Evolutionary conservation across 1,140 invertebrate species (phyloP).

Genomic region (Dendrolimus kikuchii): DNA sequence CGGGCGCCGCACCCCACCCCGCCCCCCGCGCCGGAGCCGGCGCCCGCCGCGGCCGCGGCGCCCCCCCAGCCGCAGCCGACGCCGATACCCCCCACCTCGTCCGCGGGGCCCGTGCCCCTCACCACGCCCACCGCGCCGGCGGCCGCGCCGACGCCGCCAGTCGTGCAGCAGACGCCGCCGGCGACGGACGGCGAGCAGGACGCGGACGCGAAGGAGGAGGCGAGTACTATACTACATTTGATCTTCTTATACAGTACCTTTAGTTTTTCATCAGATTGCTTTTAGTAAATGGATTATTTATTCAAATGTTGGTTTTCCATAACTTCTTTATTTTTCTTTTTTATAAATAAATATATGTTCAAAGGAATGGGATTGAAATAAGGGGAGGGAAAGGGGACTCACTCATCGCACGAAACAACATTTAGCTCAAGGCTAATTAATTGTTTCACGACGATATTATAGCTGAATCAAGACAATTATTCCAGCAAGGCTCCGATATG

Average conservation of each 20-base stretch:
- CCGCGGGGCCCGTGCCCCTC: slow-evolving; percentile 11
- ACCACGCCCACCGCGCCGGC: slow-evolving; percentile 5
- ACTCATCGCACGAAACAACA: too few relatives aligned
- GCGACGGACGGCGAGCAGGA: slow-evolving; percentile 6
- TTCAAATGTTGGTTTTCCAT: too few relatives aligned
- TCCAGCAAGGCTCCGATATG: too few relatives aligned
- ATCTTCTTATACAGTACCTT: too few relatives aligned
- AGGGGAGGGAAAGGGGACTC: neutral
- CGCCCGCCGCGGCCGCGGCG: slow-evolving; percentile 6
- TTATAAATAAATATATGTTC: neutral
- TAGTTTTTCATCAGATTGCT: too few relatives aligned
- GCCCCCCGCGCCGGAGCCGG: slow-evolving; percentile 10
- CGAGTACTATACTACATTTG: too few relatives aligned
- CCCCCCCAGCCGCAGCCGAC: slow-evolving; percentile 5
- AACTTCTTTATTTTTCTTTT: too few relatives aligned
- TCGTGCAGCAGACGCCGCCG: slow-evolving; percentile 11
- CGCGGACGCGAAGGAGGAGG: slow-evolving; percentile 3
- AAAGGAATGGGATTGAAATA: neutral
- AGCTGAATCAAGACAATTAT: too few relatives aligned
- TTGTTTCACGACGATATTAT: too few relatives aligned
- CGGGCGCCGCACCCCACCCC: slow-evolving; percentile 8
- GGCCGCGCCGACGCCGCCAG: slow-evolving; percentile 6
- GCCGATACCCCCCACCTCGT: slow-evolving; percentile 3
- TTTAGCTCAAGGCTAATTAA: too few relatives aligned
- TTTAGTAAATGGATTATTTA: too few relatives aligned